Evolutionary conservation across 1,140 invertebrate species (phyloP).

Genomic region (Drosophila burlai): DNA sequence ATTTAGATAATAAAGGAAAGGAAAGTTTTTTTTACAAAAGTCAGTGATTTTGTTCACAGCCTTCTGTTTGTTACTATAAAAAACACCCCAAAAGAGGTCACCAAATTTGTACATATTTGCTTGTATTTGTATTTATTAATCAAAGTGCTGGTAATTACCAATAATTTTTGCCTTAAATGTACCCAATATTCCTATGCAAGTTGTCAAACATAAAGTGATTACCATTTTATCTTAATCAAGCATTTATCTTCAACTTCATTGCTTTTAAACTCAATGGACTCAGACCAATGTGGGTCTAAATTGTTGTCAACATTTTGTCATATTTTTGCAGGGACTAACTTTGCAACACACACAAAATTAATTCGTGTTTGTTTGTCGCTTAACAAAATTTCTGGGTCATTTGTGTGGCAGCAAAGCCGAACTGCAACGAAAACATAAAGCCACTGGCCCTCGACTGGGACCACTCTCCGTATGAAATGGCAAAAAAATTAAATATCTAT

Average conservation of each 20-base stretch:
- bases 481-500: constrained; percentile 81
- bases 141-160: too few relatives aligned
- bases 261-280: neutral
- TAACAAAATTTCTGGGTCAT: constrained; percentile 42
- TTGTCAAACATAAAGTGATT: too few relatives aligned
- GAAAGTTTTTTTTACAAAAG: accelerated
- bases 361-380: constrained; percentile 64
- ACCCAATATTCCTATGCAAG: too few relatives aligned
- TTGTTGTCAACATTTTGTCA: constrained; percentile 11
- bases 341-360: constrained; percentile 57
- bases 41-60: neutral
- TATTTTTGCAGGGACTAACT: constrained; percentile 17
- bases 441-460: constrained; percentile 21
- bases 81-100: too few relatives aligned
- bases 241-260: neutral
- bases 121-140: too few relatives aligned
- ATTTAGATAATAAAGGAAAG: neutral
- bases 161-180: too few relatives aligned
- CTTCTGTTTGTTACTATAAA: neutral
- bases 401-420: constrained; percentile 27
- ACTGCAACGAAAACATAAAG: constrained; percentile 15
- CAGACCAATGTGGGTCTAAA: neutral
- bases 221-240: neutral
- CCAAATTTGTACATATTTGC: too few relatives aligned
- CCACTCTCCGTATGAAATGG: constrained; percentile 49